phyloP scores from a whole-genome alignment of 2,888 invertebrate species.

The Melinopterus prodromus region DNA sequence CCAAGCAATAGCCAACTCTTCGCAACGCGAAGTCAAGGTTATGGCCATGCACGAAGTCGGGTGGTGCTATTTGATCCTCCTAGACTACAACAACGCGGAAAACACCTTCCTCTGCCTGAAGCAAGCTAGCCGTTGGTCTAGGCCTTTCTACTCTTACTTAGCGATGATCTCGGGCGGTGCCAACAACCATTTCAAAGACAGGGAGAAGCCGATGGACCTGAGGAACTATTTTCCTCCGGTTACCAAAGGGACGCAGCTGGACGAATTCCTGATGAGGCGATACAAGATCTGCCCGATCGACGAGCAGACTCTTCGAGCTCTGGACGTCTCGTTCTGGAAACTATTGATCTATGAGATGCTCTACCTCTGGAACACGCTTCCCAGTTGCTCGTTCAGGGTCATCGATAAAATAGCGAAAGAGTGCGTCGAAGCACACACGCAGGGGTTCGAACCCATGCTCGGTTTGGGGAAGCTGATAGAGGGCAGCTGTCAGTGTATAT shows the following conservation, averaged over 20 bases:
- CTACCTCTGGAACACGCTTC: constrained; percentile 74
- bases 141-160: constrained; percentile 71
- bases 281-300: constrained; percentile 48
- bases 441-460: constrained; percentile 63
- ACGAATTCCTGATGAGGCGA: constrained; percentile 53
- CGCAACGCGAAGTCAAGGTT: constrained; percentile 70
- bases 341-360: constrained; percentile 71
- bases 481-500: constrained; percentile 62
- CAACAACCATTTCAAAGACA: constrained; percentile 46
- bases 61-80: constrained; percentile 71
- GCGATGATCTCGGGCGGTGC: constrained; percentile 60
- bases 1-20: constrained; percentile 65
- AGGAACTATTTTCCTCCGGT: constrained; percentile 45
- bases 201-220: constrained; percentile 50
- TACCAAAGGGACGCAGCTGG: constrained; percentile 55
- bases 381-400: constrained; percentile 62
- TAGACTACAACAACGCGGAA: constrained; percentile 66
- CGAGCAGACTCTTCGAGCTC: constrained; percentile 46
- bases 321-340: constrained; percentile 62
- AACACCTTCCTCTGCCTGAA: constrained; percentile 65
- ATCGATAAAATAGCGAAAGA: constrained; percentile 57
- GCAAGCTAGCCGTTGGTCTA: constrained; percentile 71
- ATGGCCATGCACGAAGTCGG: constrained; percentile 69
- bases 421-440: constrained; percentile 43
- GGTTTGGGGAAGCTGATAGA: constrained; percentile 64